Base-by-base conservation (phyloP, 2,888 invertebrate species). In the Onthophagus sagittarius region DNA sequence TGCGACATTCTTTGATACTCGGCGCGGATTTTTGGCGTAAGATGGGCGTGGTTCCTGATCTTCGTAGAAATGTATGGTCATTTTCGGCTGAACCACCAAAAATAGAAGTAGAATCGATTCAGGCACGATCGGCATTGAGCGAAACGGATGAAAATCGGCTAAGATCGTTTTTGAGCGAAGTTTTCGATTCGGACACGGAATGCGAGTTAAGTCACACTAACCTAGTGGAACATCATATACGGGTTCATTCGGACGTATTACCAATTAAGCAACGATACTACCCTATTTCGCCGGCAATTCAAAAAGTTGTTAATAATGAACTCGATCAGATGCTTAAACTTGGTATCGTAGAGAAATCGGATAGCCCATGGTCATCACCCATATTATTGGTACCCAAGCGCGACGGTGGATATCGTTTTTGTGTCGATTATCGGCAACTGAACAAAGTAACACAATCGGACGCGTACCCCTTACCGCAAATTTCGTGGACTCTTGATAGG, bases 291-390 rank as follows among this genome's bases (percentile, higher is more conserved):
- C 78, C 78, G 2, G 69, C 74, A 3, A 63, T 77, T 5, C 77
- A 78, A 15, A 62, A 72, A 15, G 69, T 73, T 9, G 73, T 78
- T 0, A 73, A 79, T 31, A 64, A 39, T 1, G 81, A 83, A 72
- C 75, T 83, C 0, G 81, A 83, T 65, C 70, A 79, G 4, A 82
- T 84, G 82, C 14, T 83, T 0, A 69, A 33, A 2, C 14, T 14
- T 31, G 67, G 67, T 14, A 15, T 74, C 3, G 69, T 73, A 0
- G 69, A 75, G 53, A 31, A 11, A 0, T 65, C 69, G 9, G n/a
- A 33, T 9, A 67, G 63, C 15, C 72, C 72, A 0, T 77, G 77
- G 75, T 62, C 75, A 2, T 72, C 75, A 0, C 77, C 77, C 0
- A 71, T 76, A 6, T 53, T 74, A 0, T 5, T 77, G 9, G 74